Evolutionary conservation across 2,797 vertebrate species (phyloP).

Genomic region (Oreochromis grahami): DNA sequence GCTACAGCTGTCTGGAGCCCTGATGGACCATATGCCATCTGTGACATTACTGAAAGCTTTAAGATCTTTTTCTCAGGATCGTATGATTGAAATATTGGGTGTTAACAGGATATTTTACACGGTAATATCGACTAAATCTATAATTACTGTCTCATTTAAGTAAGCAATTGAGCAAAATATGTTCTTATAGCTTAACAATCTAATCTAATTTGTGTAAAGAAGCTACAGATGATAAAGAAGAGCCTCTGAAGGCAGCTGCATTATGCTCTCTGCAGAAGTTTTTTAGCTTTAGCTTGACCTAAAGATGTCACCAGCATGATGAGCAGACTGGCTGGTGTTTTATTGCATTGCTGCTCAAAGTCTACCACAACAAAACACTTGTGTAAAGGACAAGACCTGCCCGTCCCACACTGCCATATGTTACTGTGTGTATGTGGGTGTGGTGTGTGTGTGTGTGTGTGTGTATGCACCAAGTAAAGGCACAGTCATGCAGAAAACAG

Average conservation of each 20-base stretch:
- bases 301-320: conserved; percentile 7
- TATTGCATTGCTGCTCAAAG: conserved; percentile 47
- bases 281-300: conserved; percentile 18
- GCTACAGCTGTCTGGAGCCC: conserved; percentile 39
- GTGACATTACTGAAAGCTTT: neutral
- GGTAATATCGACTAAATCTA: neutral
- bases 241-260: neutral
- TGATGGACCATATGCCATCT: conserved; percentile 49
- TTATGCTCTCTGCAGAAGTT: neutral
- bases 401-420: conserved; percentile 56
- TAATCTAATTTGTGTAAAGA: neutral
- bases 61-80: neutral
- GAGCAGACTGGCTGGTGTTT: conserved; percentile 48
- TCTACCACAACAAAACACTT: conserved; percentile 56
- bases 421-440: neutral
- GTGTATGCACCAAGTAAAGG: conserved; percentile 48
- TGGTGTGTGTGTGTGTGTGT: conserved; percentile 1
- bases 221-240: neutral
- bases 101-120: neutral
- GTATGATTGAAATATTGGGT: neutral
- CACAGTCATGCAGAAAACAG: conserved; percentile 75
- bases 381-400: conserved; percentile 36
- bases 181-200: neutral
- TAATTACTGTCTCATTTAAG: neutral
- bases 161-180: neutral